Base-by-base conservation (phyloP, 2,113 vertebrate species). In the Callipepla squamata region DNA sequence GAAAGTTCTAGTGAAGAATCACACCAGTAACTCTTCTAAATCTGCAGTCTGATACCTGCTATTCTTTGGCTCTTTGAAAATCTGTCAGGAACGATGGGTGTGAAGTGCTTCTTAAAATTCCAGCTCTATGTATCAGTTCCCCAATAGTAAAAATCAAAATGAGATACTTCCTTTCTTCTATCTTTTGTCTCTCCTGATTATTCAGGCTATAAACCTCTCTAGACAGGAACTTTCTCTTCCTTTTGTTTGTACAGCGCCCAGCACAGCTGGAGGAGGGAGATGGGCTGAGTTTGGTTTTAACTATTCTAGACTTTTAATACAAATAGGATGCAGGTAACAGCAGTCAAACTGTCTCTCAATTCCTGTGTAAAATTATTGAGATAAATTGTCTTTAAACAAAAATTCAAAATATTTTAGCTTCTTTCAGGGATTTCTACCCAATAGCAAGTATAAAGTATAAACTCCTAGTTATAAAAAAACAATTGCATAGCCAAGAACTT, bases 161-260 rank as follows among this genome's bases (percentile, higher is more conserved):
- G 40, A 86, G 74, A 69, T 89, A 76, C 83, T 92, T 91, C 78
- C 78, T 91, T 94, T 93, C 38, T 95, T 93, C 78, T 92, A 26
- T 87, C 59, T 85, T 79, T 82, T 95, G 62, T 95, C 84, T 80
- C 53, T 80, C 80, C 89, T 85, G 89, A 92, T 92, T 96, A 87
- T 93, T 80, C 87, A 92, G 50, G 47, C 55, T 82, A 23, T 82
- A 95, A 93, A 93, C 67, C 53, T 91, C 93, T 92, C 42, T 73
- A 62, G 84, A 47, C 78, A 91, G 48, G 74, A 91, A 89, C 59
- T 70, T 50, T 73, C 48, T 87, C 87, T 90, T 92, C 38, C 63
- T 94, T 90, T 93, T 92, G 23, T 91, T 95, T 95, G 50, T 87
- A 85, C 34, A 80, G 63, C 42, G 58, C 78, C 58, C 89, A 87